A percentile compares a stretch with the other conserved stretches of the same genome.
These are phyloP conservation scores for Garrulus glandarius DNA, from an alignment of 2,797 vertebrate genomes.

Conservation along the genomic window DNA sequence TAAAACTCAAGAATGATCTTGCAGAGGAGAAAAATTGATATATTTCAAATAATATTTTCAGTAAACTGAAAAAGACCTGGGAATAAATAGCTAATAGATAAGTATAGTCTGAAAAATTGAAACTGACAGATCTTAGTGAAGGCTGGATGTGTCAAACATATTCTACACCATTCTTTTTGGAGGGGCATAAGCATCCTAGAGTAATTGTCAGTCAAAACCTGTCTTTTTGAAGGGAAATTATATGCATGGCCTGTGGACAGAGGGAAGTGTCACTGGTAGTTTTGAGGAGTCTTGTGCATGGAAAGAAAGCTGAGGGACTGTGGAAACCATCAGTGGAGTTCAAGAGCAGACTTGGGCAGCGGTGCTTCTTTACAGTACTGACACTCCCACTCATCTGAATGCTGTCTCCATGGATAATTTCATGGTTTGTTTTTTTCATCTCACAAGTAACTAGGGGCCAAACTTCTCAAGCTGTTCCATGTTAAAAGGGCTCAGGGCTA, in stretches of 20 bases:
- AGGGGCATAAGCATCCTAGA: background rate
- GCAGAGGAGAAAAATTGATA: background rate
- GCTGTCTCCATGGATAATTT: background rate
- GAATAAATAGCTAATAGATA: background rate
- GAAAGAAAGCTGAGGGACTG: background rate
- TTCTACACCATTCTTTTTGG: background rate
- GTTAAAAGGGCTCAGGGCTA: background rate
- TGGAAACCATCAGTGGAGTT: background rate
- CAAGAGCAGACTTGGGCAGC: background rate
- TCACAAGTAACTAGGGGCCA: background rate
- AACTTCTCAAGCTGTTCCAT: background rate
- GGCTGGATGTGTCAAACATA: background rate
- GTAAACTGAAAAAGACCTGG: background rate
- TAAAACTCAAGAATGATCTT: background rate
- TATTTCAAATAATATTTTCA: background rate
- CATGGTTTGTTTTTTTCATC: background rate
- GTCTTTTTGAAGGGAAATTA: background rate
- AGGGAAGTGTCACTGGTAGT: background rate
- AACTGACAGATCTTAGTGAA: background rate
- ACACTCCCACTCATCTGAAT: background rate
- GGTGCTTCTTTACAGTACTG: background rate
- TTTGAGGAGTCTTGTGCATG: background rate
- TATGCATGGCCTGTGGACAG: background rate
- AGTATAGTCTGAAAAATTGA: background rate
- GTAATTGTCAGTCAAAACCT: background rate